phyloP scores from a whole-genome alignment of 2,113 vertebrate genomes.

The Physeter macrocephalus region DNA sequence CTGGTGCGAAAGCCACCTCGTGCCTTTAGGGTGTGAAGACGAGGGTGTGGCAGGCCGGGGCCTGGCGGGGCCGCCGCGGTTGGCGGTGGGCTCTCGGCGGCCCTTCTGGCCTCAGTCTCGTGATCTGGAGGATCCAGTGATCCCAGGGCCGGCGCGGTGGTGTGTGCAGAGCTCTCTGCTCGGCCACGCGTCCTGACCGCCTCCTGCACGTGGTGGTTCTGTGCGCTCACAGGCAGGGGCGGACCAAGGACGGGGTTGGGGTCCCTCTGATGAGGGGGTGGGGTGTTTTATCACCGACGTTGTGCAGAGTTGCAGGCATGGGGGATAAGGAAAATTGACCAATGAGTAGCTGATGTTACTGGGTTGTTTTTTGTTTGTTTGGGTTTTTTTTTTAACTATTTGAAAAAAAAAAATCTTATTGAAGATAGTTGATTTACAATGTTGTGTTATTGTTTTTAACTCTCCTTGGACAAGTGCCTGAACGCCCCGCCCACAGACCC shows the following conservation, averaged over 20 bases:
- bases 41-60: background rate
- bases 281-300: fast-evolving
- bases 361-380: background rate
- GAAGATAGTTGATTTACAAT: background rate
- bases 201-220: fast-evolving
- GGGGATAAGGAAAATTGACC: fast-evolving
- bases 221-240: background rate
- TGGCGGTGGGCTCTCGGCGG: background rate
- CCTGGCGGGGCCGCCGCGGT: fast-evolving
- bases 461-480: background rate
- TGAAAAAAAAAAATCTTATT: fast-evolving
- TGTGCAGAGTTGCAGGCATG: background rate
- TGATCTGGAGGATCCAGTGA: background rate
- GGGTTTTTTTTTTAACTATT: too few relatives aligned
- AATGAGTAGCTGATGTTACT: background rate
- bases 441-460: background rate
- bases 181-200: fast-evolving
- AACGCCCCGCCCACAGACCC: fast-evolving
- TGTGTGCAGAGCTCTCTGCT: fast-evolving
- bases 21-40: fast-evolving
- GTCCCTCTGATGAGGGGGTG: background rate
- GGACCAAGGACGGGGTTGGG: fast-evolving
- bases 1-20: fast-evolving
- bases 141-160: fast-evolving
- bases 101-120: background rate